Evolutionary conservation across 2,797 vertebrate species (phyloP), one percentile per base, ranked within the genome.

Genomic region (Betta splendens): DNA sequence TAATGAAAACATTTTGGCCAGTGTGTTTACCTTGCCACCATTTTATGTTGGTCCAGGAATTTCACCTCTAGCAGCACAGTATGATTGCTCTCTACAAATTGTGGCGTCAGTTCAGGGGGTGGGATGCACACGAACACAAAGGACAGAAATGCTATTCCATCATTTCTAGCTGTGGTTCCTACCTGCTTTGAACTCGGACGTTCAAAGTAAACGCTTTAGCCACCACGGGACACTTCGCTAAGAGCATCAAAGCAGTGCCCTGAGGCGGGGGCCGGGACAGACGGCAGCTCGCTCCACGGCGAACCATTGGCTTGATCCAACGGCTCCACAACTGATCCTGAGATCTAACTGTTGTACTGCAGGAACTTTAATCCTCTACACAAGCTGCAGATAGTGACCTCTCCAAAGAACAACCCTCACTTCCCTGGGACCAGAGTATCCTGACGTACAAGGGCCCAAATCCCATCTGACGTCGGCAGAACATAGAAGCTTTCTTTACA

Each of bases 141-240:
- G 45, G 69, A 21, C 29, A 21, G 16, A 56, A 78, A 62, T 72
- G 57, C 71, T 64, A 32, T 83, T 84, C 76, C 64, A 60, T 80
- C 72, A 43, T 42, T 55, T 49, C 61, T 48, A 64, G 54, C 64
- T 65, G 57, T 67, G 64, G 64, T 45, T 57, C 60, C 53, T 67
- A 61, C 44, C 50, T 26, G 62, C 72, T 87, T 77, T 87, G 79
- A 88, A 80, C 69, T 72, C 36, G 68, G 67, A 81, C 71, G 60
- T 83, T 80, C 83, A 81, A 86, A 88, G 65, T 76, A 66, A 77
- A 81, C 11, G 46, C 64, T 69, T 79, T 9, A 33, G 65, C 57
- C 71, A 75, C 69, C 72, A 42, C 10, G 72, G 66, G 77, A 86
- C 75, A 77, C 69, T 82, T 65, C 70, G 77, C 74, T 65, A 70